Percentiles rank a stretch among this genome's conserved stretches.
phyloP scores from a whole-genome alignment of 2,888 invertebrate species.

The Drosophila multiciliata region DNA sequence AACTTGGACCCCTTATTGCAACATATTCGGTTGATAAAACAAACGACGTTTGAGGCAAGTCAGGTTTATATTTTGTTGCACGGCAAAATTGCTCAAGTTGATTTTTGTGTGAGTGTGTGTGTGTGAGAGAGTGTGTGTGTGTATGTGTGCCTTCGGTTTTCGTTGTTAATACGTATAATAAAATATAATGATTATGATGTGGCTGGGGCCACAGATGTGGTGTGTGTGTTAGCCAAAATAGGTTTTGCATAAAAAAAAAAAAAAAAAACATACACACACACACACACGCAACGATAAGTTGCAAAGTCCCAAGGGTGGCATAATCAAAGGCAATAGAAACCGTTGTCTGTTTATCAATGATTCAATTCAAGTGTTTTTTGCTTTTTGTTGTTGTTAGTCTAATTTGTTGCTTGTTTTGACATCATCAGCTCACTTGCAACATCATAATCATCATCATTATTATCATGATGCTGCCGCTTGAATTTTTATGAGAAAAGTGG shows the following conservation, averaged over 20 bases:
- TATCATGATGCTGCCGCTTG: constrained; percentile 56
- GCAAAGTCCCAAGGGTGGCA: constrained; percentile 21
- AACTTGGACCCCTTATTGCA: constrained; percentile 27
- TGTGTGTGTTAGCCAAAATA: constrained; percentile 42
- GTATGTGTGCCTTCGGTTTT: constrained; percentile 24
- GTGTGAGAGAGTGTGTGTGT: background rate
- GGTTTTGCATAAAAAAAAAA: constrained; percentile 29
- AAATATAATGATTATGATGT: constrained; percentile 74
- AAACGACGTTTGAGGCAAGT: constrained; percentile 42
- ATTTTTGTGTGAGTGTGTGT: constrained; percentile 11
- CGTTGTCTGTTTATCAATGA: constrained; percentile 64
- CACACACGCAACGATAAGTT: background rate
- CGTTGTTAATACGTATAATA: constrained; percentile 58
- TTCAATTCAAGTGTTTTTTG: constrained; percentile 64
- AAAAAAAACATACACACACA: background rate
- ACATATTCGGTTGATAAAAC: constrained; percentile 57
- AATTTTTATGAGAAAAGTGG: constrained; percentile 77
- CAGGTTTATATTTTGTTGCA: constrained; percentile 25
- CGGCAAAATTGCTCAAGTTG: constrained; percentile 31
- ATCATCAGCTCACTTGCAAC: constrained; percentile 54
- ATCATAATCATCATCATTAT: constrained; percentile 15
- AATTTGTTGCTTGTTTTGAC: constrained; percentile 76
- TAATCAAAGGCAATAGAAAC: constrained; percentile 51
- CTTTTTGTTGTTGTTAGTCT: constrained; percentile 38
- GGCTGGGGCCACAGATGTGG: constrained; percentile 44